Percentiles rank a stretch among this genome's conserved stretches.
These are phyloP conservation scores for Atherinosoma microstoma DNA, from an alignment of 2,797 vertebrate species.

Conservation along the genomic window DNA sequence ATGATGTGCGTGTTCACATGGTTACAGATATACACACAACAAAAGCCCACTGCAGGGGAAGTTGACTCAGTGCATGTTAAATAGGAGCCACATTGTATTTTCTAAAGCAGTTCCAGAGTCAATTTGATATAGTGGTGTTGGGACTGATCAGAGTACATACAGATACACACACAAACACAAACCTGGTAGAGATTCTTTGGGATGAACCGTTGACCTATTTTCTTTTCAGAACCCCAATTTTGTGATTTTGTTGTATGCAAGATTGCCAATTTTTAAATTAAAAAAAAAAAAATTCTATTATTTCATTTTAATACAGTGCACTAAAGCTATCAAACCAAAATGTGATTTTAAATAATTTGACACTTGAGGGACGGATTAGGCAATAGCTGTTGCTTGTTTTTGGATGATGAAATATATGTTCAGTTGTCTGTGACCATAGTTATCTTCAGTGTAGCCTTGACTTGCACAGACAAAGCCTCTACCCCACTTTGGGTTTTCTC, in stretches of 20 bases:
- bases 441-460: slow-evolving; percentile 18
- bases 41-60: slow-evolving; percentile 74
- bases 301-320: not conserved
- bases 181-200: slow-evolving; percentile 50
- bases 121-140: slow-evolving; percentile 67
- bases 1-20: slow-evolving; percentile 66
- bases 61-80: slow-evolving; percentile 79
- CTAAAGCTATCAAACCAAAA: slow-evolving; percentile 2
- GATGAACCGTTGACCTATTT: slow-evolving; percentile 56
- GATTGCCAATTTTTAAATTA: not conserved
- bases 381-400: slow-evolving; percentile 32
- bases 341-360: slow-evolving; percentile 10
- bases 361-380: slow-evolving; percentile 14
- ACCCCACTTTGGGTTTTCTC: not conserved
- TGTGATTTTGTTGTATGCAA: not conserved
- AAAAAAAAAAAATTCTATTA: too few species aligned
- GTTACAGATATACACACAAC: slow-evolving; percentile 53
- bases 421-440: slow-evolving; percentile 19
- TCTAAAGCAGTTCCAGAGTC: slow-evolving; percentile 50
- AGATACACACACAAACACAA: not conserved
- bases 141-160: slow-evolving; percentile 28
- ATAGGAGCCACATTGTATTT: slow-evolving; percentile 78
- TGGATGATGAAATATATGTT: slow-evolving; percentile 32
- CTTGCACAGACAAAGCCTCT: slow-evolving; percentile 50
- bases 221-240: slow-evolving; percentile 5